Conservation (phyloP, 2,113 vertebrate species). For the Gobio gobio region DNA sequence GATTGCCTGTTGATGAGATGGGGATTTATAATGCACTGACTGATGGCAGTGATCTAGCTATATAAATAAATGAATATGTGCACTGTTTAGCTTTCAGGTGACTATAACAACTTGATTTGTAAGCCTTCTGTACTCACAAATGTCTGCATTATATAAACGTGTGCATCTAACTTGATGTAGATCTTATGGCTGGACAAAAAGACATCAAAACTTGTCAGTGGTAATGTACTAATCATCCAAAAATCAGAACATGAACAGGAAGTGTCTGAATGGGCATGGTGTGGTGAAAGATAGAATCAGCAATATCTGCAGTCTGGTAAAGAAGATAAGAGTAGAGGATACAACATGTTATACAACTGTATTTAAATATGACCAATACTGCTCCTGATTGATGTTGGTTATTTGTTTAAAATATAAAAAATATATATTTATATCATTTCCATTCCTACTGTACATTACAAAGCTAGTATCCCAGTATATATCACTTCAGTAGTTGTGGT, state of each 20-base stretch:
- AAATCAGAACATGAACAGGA: conserved; percentile 16
- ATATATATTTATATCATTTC: not conserved
- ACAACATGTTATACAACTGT: not conserved
- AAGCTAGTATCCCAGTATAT: not conserved
- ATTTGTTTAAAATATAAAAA: not conserved
- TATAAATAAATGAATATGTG: conserved; percentile 78
- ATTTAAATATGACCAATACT: not conserved
- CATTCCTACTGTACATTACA: not conserved
- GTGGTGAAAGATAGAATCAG: conserved; percentile 7
- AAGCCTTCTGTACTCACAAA: conserved; percentile 70
- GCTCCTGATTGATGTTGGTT: not conserved
- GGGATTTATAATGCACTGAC: conserved; percentile 76
- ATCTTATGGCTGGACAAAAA: not conserved
- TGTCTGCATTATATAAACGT: conserved; percentile 64
- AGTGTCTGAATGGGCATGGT: not conserved
- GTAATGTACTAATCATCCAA: not conserved
- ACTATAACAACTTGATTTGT: conserved; percentile 75
- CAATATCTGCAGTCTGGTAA: conserved; percentile 1
- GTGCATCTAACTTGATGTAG: not conserved
- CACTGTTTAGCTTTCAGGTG: conserved; percentile 57
- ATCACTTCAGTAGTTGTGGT: not conserved
- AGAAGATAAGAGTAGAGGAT: not conserved
- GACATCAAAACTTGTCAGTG: conserved; percentile 4
- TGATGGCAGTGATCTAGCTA: conserved; percentile 71
- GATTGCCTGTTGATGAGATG: conserved; percentile 82